Conservation (phyloP, 2,113 vertebrate genomes). For the Dolichotis patagonum region DNA sequence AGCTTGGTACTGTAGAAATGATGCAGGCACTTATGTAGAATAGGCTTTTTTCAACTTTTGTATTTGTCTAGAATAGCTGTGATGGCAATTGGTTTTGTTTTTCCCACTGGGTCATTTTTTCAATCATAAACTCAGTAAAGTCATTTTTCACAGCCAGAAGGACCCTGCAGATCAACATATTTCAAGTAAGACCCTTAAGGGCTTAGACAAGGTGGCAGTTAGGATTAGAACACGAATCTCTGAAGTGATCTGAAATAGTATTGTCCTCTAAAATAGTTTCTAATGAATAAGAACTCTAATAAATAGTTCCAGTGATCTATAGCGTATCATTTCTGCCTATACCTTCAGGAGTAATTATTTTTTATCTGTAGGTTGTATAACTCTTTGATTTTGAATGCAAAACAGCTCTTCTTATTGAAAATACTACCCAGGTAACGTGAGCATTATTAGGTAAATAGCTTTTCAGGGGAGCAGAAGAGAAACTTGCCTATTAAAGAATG, state of each 20-base stretch:
- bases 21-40: neutral
- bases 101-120: neutral
- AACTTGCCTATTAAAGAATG: conserved; percentile 69
- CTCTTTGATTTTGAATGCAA: conserved; percentile 58
- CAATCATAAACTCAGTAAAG: neutral
- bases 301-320: neutral
- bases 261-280: neutral
- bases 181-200: neutral
- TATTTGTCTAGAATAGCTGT: neutral
- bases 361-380: neutral
- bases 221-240: neutral
- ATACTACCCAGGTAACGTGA: conserved; percentile 53
- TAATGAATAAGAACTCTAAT: neutral
- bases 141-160: neutral
- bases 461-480: conserved; percentile 75
- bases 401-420: conserved; percentile 79
- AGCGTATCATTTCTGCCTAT: neutral
- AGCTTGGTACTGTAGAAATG: neutral
- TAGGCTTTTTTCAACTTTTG: neutral
- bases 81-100: neutral
- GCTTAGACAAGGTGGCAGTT: neutral
- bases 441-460: conserved; percentile 72
- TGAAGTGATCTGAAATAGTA: neutral
- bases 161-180: neutral
- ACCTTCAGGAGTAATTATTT: neutral